Evolutionary conservation across 2,113 vertebrate genomes (phyloP).

Genomic region (Tragelaphus scriptus): DNA sequence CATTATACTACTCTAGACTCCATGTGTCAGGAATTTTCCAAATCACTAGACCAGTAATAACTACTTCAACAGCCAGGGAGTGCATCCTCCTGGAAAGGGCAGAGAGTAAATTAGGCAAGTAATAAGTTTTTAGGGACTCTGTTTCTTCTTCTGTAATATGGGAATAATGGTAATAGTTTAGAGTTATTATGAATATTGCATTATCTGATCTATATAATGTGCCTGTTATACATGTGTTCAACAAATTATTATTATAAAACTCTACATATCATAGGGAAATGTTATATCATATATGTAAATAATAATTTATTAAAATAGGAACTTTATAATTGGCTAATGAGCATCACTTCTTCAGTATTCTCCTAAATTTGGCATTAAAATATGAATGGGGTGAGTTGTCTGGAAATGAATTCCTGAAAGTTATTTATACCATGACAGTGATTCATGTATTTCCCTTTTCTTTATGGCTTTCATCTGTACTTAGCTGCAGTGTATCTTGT

Average conservation of each 20-base stretch:
- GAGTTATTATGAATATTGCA: background rate
- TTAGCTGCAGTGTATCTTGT: conserved; percentile 46
- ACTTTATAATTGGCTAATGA: background rate
- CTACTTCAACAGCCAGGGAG: background rate
- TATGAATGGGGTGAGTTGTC: conserved; percentile 56
- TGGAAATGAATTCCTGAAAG: conserved; percentile 51
- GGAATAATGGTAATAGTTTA: background rate
- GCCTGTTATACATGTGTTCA: background rate
- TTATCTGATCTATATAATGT: background rate
- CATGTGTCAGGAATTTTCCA: conserved; percentile 20
- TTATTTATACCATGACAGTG: conserved; percentile 53
- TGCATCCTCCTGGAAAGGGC: background rate
- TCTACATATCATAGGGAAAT: background rate
- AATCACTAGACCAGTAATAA: background rate
- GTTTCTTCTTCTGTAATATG: conserved; percentile 11
- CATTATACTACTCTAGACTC: background rate
- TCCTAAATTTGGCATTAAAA: conserved; percentile 35
- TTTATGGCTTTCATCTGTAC: conserved; percentile 59
- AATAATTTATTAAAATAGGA: conserved; percentile 12
- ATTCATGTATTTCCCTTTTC: conserved; percentile 54
- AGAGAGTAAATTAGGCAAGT: background rate
- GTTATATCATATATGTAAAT: background rate
- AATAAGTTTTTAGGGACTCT: background rate
- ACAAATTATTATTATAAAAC: conserved; percentile 11
- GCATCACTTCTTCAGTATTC: background rate